These are phyloP conservation scores for Hoplostethus mediterraneus DNA, from an alignment of 2,797 vertebrate species.

Conservation along the genomic window DNA sequence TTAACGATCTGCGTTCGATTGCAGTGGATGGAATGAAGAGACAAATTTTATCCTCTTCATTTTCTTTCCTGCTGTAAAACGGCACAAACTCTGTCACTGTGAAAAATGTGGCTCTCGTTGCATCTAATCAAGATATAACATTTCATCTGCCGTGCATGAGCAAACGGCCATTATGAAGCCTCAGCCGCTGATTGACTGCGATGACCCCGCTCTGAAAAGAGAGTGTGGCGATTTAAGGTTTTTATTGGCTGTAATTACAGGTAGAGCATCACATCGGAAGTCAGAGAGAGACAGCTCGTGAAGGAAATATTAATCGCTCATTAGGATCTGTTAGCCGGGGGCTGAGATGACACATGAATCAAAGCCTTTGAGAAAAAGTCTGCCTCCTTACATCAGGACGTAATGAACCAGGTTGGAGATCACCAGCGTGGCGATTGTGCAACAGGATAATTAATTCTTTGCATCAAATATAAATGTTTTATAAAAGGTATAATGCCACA, in stretches of 20 bases:
- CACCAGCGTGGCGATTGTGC: too few relatives aligned
- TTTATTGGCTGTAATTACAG: constrained; percentile 81
- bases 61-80: constrained; percentile 1
- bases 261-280: constrained; percentile 73
- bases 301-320: constrained; percentile 77
- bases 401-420: constrained; percentile 10
- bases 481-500: not conserved
- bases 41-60: constrained; percentile 24
- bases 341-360: constrained; percentile 52
- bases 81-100: not conserved
- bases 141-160: constrained; percentile 72
- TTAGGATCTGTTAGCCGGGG: constrained; percentile 75
- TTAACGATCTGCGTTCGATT: constrained; percentile 11
- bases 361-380: constrained; percentile 34
- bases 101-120: constrained; percentile 38
- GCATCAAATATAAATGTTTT: constrained; percentile 45
- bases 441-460: constrained; percentile 25
- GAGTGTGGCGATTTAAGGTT: constrained; percentile 65
- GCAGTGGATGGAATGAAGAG: constrained; percentile 8
- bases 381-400: constrained; percentile 37
- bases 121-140: constrained; percentile 64
- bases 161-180: constrained; percentile 67
- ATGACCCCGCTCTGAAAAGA: constrained; percentile 76
- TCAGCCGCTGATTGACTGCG: constrained; percentile 65
- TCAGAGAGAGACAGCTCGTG: constrained; percentile 57